phyloP scores from a whole-genome alignment of 2,113 vertebrate species.

The Nibea coibor region DNA sequence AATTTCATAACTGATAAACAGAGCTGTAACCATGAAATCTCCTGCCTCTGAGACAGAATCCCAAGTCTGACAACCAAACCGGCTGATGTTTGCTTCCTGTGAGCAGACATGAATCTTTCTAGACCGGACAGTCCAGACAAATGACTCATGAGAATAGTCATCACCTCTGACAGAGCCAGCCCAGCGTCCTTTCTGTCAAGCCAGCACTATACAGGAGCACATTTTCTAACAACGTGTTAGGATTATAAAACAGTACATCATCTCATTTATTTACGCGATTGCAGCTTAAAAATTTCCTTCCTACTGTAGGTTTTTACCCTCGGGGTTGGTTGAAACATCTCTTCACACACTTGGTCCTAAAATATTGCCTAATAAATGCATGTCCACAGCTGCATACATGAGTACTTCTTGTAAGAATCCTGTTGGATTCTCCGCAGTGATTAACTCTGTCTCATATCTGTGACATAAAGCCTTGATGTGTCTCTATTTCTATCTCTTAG shows the following conservation, averaged over 20 bases:
- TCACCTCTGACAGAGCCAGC: conserved; percentile 39
- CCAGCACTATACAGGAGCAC: conserved; percentile 8
- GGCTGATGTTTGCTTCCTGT: conserved; percentile 52
- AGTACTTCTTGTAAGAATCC: background rate
- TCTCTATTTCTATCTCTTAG: conserved; percentile 37
- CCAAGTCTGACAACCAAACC: conserved; percentile 8
- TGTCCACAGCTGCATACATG: background rate
- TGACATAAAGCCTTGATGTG: conserved; percentile 21
- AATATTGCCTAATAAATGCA: background rate
- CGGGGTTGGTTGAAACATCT: background rate
- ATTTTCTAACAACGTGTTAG: background rate
- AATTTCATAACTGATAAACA: background rate
- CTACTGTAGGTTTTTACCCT: background rate
- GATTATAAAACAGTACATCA: background rate
- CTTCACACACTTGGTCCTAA: background rate
- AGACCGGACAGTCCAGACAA: conserved; percentile 31
- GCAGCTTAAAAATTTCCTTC: conserved; percentile 1
- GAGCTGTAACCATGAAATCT: background rate
- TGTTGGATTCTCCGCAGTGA: conserved; percentile 1
- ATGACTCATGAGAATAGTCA: conserved; percentile 62
- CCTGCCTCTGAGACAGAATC: background rate
- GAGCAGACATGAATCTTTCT: conserved; percentile 37
- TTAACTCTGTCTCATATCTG: conserved; percentile 3
- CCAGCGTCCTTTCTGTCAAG: conserved; percentile 33
- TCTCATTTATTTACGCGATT: conserved; percentile 11